phyloP scores from a whole-genome alignment of 2,797 vertebrate species.

The Hafferia zeledoni region DNA sequence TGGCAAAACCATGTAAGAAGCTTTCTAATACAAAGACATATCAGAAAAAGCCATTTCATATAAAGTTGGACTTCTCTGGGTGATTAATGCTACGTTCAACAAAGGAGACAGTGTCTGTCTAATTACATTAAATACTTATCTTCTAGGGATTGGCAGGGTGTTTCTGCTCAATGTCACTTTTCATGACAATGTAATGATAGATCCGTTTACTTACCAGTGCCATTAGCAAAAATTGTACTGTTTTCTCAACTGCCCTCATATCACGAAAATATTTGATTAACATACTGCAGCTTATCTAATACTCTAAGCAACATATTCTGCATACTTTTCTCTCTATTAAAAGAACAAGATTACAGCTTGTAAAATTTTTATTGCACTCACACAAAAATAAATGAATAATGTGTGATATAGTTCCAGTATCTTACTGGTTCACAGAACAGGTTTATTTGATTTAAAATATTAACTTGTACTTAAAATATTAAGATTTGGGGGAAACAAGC shows the following conservation, averaged over 20 bases:
- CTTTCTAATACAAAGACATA: conserved; percentile 65
- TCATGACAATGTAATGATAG: conserved; percentile 81
- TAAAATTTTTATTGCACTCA: conserved; percentile 65
- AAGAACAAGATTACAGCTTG: conserved; percentile 64
- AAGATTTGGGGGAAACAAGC: neutral
- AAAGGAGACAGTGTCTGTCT: conserved; percentile 77
- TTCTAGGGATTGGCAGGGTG: conserved; percentile 75
- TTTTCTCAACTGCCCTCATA: conserved; percentile 80
- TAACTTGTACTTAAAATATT: conserved; percentile 16
- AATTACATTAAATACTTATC: conserved; percentile 78
- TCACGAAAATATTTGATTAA: conserved; percentile 82
- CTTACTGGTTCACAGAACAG: neutral
- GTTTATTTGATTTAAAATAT: conserved; percentile 37
- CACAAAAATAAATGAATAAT: conserved; percentile 57
- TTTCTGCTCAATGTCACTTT: conserved; percentile 80
- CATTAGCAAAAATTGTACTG: conserved; percentile 79
- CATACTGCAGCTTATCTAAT: conserved; percentile 79
- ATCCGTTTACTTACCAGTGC: conserved; percentile 76
- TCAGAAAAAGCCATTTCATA: conserved; percentile 69
- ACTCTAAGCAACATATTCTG: conserved; percentile 77
- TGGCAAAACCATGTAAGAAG: conserved; percentile 50
- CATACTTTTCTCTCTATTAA: conserved; percentile 74
- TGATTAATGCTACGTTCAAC: conserved; percentile 75
- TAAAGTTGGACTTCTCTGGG: conserved; percentile 72
- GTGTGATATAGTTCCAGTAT: conserved; percentile 22